Base-by-base conservation (phyloP, 1,140 invertebrate species). In the Musca vetustissima region DNA sequence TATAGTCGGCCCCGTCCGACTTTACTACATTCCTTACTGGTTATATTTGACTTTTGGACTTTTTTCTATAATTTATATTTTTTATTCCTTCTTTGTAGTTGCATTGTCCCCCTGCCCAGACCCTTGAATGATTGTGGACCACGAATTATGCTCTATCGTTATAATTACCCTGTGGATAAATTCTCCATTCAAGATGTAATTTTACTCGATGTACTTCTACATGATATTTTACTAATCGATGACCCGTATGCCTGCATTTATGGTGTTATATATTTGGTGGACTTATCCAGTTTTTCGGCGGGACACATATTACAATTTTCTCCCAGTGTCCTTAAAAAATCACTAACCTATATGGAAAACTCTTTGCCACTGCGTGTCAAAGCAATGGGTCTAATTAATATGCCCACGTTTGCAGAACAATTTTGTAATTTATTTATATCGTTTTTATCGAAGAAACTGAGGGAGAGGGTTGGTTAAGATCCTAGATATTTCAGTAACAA, bases 261-360 rank as follows among this genome's bases (percentile, higher is more conserved):
- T 57, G 80, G 78, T 9, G 64, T 67, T 11, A 43, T 73, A 32
- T 59, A 75, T 15, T 71, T 85, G 11, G 19, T 84, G 32, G 85
- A 85, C 70, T 73, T 84, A 32, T 74, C 79, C 28, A 73, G 75
- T 9, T 72, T 83, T 6, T 78, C 76, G 11, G 74, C 82, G 59
- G 74, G 68, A 0, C 83, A 84, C 72, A 76, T 84, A 52, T 22
- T 83, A 7, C 83, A 84, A 74, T 79, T 78, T 21, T 71, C 86
- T 86, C 61, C 87, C 86, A 1, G 86, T 3, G 22, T 82, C n/a
- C 48, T 85, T 8, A 85, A 83, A 72, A 85, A 85, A 73, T 73
- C 78, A 32, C 72, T 84, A 14, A 74, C 73, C 1, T 82, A 77
- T 66, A 73, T 78, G 8, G 81, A 87, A 76, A 85, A 86, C 65